Evolutionary conservation across 2,888 invertebrate genomes (phyloP).

Genomic region (Pseudococcus viburni): DNA sequence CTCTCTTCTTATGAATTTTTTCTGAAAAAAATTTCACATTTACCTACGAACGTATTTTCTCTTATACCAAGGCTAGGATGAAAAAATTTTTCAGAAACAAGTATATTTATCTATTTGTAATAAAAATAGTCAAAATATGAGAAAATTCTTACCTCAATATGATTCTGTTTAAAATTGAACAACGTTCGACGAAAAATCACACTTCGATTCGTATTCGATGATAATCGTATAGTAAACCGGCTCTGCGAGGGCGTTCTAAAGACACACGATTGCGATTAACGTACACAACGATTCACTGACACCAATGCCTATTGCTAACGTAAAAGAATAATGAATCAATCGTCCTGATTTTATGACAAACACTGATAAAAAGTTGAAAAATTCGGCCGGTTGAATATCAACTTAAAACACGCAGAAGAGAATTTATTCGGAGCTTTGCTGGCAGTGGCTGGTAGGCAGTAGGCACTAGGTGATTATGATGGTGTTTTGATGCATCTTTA

Average conservation of each 20-base stretch:
- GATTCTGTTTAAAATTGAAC: neutral
- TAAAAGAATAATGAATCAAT: neutral
- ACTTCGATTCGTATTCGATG: neutral
- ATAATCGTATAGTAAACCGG: conserved; percentile 4
- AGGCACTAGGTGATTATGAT: too few species aligned
- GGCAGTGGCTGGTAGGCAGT: neutral
- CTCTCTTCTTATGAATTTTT: too few species aligned
- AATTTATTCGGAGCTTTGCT: neutral
- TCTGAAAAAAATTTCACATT: too few species aligned
- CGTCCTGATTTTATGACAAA: conserved; percentile 10
- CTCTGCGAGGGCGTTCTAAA: conserved; percentile 31
- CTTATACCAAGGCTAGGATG: too few species aligned
- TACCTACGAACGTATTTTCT: neutral
- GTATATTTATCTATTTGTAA: neutral
- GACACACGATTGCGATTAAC: neutral
- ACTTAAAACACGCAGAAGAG: neutral
- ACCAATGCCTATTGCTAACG: neutral
- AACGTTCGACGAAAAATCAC: conserved; percentile 43
- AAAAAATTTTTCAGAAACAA: too few species aligned
- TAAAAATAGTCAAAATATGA: neutral
- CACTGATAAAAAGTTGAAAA: conserved; percentile 36
- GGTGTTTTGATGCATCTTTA: too few species aligned
- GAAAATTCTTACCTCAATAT: conserved; percentile 22
- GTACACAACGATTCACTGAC: neutral
- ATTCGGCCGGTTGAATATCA: conserved; percentile 29